Evolutionary conservation across 2,797 vertebrate genomes (phyloP), one percentile per base, ranked within the genome.

Genomic region (Ispidina lecontei): DNA sequence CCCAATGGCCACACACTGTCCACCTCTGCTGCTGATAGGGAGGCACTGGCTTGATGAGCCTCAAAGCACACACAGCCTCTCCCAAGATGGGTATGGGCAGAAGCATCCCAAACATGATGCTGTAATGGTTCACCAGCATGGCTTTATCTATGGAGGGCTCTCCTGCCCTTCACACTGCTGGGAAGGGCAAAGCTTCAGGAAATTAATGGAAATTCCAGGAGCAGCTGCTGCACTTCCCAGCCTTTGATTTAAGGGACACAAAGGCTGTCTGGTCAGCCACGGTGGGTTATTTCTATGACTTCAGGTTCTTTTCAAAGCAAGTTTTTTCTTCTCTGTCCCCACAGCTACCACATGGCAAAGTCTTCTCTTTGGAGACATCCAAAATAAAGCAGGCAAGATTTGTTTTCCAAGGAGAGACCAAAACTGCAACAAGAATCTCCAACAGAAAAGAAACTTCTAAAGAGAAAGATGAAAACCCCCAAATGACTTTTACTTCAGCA

Each of bases 311-410:
- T 26, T 71, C 18, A 41, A 25, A 28, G n/a, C n/a, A 55, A 25
- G 1, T 5, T 88, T 86, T 58, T 44, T 2, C 49, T 84, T 58
- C 31, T 68, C n/a, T 55, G 21, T 49, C 73, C 80, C 37, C 6
- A 13, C 0, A 0, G 41, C 9, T 3, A 2, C 31, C 5, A 1
- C 3, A 0, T 64, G 39, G 22, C 20, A 49, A 56, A 88, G 23
- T 5, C 29, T 31, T 56, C 17, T 74, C 54, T 46, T 69, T 55
- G 55, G 80, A 75, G 64, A 47, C 47, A 59, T 6, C 46, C 31
- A 35, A 44, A 77, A 65, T 43, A 58, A 84, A 55, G 58, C 62
- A 35, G 44, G 31, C 41, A 33, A 60, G n/a, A 71, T 58, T 33
- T 1, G 0, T 54, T 85, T 56, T 85, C 44, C 72, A 46, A 55